Percentiles rank a stretch among this genome's conserved stretches.
Conservation (phyloP, 2,797 vertebrate species). For the Etheostoma nigrum region DNA sequence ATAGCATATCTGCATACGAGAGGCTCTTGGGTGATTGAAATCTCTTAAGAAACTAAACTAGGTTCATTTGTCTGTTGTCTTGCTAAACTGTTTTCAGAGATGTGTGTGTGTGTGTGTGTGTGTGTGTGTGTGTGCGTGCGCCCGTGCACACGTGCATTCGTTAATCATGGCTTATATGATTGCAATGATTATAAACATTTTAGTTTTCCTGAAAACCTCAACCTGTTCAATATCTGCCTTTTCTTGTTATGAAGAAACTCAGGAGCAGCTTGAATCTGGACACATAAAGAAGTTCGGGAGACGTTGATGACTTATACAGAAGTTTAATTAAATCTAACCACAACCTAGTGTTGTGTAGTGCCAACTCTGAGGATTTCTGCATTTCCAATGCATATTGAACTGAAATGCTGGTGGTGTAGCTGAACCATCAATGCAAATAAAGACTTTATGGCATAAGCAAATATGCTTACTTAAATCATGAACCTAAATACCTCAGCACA, state of each 20-base stretch:
- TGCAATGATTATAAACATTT: not conserved
- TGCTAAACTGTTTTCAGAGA: not conserved
- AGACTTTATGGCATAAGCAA: too few relatives aligned
- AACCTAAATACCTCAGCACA: too few relatives aligned
- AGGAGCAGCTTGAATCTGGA: too few relatives aligned
- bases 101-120: not conserved
- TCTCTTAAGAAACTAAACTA: not conserved
- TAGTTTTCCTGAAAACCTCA: not conserved
- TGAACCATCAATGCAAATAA: too few relatives aligned
- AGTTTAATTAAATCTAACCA: too few relatives aligned
- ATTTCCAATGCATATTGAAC: too few relatives aligned
- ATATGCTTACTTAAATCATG: too few relatives aligned
- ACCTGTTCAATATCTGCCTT: not conserved
- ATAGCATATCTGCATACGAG: constrained; percentile 31
- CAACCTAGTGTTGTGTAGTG: too few relatives aligned
- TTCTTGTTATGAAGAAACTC: not conserved
- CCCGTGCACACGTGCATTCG: accelerated
- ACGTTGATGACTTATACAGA: too few relatives aligned
- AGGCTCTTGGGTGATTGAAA: constrained; percentile 13
- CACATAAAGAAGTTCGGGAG: too few relatives aligned
- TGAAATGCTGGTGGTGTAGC: too few relatives aligned
- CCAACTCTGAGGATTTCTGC: too few relatives aligned
- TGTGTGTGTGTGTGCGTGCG: not conserved
- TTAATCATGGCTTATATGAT: not conserved
- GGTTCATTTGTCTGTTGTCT: not conserved